These are phyloP conservation scores for Sardina pilchardus DNA, from an alignment of 2,113 vertebrate species.

Conservation along the genomic window DNA sequence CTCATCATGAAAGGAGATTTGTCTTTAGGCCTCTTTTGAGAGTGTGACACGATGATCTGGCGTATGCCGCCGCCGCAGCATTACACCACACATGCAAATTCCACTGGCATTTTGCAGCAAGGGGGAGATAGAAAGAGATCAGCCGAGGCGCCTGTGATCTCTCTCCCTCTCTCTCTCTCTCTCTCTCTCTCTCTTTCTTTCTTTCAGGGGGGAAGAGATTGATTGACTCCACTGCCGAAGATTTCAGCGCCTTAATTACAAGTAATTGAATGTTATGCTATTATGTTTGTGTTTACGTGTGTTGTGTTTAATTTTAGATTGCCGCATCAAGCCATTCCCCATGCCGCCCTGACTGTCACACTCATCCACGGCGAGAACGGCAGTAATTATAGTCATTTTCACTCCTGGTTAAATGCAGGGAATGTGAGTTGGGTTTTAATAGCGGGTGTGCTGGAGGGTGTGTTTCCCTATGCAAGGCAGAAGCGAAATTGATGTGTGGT, in stretches of 20 bases:
- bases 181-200: conserved; percentile 34
- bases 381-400: conserved; percentile 66
- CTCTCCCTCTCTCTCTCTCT: conserved; percentile 18
- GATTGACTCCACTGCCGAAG: conserved; percentile 54
- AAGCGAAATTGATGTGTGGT: conserved; percentile 19
- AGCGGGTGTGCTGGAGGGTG: conserved; percentile 29
- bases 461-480: conserved; percentile 40
- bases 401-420: conserved; percentile 55
- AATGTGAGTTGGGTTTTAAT: conserved; percentile 54
- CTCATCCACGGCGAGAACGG: conserved; percentile 52
- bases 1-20: not conserved
- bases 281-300: conserved; percentile 63
- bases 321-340: conserved; percentile 57
- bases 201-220: conserved; percentile 45
- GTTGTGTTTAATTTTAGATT: conserved; percentile 68
- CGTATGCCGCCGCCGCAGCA: not conserved
- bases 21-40: not conserved
- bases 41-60: not conserved
- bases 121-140: conserved; percentile 37
- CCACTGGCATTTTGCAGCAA: conserved; percentile 45
- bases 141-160: not conserved
- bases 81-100: not conserved
- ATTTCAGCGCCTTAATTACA: conserved; percentile 60
- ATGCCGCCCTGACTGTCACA: conserved; percentile 36
- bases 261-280: conserved; percentile 65